phyloP scores from a whole-genome alignment of 1,140 invertebrate species.

The Thaumatotibia leucotreta region DNA sequence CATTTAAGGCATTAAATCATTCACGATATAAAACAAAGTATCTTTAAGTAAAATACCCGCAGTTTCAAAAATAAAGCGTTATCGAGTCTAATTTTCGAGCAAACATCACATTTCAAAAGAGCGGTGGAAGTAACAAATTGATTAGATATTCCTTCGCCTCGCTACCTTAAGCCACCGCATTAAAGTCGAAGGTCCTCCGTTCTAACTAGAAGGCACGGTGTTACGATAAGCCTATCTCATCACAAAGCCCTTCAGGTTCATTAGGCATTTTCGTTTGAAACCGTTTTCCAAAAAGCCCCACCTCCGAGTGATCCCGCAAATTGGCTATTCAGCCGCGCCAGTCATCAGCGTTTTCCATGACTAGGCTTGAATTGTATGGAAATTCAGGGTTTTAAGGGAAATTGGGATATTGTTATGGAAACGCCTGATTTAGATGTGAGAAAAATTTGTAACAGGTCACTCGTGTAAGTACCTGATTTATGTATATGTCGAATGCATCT shows the following conservation, averaged over 20 bases:
- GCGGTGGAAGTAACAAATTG: background rate
- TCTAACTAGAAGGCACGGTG: background rate
- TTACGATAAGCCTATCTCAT: conserved; percentile 5
- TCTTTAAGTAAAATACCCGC: too few relatives aligned
- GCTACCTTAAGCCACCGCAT: background rate
- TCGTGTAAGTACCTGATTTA: too few relatives aligned
- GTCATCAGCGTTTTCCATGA: background rate
- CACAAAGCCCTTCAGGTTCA: conserved; percentile 12
- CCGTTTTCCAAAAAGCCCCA: conserved; percentile 3
- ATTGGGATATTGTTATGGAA: background rate
- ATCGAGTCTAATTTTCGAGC: background rate
- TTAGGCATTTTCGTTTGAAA: conserved; percentile 13
- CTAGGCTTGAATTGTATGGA: background rate
- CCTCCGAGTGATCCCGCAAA: conserved; percentile 5
- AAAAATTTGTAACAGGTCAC: too few relatives aligned
- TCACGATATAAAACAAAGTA: too few relatives aligned
- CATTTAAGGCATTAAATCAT: too few relatives aligned
- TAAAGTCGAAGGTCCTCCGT: background rate
- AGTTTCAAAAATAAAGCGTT: background rate
- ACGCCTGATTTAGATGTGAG: background rate
- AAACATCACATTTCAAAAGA: background rate
- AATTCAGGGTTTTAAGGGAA: background rate
- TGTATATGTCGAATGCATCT: too few relatives aligned
- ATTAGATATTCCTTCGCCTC: background rate
- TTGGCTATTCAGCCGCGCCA: background rate